Percentiles rank a stretch among this genome's conserved stretches.
These are phyloP conservation scores for Balaeniceps rex DNA, from an alignment of 2,113 vertebrate genomes.

Conservation along the genomic window DNA sequence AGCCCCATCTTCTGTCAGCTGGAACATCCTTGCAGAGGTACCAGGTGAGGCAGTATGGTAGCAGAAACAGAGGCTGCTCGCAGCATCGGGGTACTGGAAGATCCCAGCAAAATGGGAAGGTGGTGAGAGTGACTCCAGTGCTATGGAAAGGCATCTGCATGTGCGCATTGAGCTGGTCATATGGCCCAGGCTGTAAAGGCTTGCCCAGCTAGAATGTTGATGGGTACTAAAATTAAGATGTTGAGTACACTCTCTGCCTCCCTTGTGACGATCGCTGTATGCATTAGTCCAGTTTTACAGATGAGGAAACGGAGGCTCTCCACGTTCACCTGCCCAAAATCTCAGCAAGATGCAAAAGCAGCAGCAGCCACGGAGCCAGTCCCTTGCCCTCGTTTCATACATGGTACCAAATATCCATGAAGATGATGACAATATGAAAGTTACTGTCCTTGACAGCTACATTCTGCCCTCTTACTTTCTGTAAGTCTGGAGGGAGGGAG, in stretches of 20 bases:
- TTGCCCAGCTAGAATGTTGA: background rate
- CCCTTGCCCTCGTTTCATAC: background rate
- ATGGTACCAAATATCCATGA: background rate
- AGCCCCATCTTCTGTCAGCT: background rate
- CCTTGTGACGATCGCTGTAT: background rate
- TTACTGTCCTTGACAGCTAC: background rate
- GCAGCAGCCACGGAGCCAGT: background rate
- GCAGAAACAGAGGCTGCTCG: background rate
- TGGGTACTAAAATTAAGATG: background rate
- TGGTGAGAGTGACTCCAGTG: background rate
- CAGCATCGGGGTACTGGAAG: fast-evolving
- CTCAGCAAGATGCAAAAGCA: background rate
- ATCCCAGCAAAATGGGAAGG: background rate
- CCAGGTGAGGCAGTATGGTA: background rate
- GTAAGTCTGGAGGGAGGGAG: background rate
- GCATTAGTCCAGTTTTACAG: background rate
- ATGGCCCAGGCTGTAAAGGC: background rate
- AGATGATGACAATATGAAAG: background rate
- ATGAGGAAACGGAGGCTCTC: background rate
- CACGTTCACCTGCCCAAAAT: background rate
- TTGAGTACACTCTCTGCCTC: background rate
- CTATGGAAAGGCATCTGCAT: background rate
- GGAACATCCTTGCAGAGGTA: background rate
- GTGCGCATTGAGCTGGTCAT: background rate
- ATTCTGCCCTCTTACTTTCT: background rate